Percentiles rank a stretch among this genome's conserved stretches.
phyloP scores from a whole-genome alignment of 2,797 vertebrate genomes.

The Pseudochaenichthys georgianus region DNA sequence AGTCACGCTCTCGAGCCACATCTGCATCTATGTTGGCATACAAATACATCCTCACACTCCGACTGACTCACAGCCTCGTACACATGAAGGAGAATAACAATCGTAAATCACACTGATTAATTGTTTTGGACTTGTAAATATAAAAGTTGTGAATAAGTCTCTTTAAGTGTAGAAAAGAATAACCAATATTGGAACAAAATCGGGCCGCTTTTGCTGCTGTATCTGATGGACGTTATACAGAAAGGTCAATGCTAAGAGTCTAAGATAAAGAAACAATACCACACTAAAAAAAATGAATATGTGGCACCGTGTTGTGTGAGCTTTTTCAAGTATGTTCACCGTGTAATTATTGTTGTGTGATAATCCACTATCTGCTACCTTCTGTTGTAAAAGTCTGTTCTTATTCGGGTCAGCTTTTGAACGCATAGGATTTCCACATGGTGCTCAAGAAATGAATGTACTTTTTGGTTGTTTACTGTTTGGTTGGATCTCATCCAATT shows the following conservation, averaged over 20 bases:
- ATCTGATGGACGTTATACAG: background rate
- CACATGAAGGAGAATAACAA: background rate
- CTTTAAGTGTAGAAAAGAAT: slow-evolving; percentile 9
- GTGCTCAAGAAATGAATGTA: background rate
- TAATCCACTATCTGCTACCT: too few relatives aligned
- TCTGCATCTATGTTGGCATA: slow-evolving; percentile 6
- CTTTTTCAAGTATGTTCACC: background rate
- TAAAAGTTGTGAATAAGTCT: background rate
- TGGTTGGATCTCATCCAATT: background rate
- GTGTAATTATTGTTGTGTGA: too few relatives aligned
- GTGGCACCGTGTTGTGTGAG: background rate
- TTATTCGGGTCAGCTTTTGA: background rate
- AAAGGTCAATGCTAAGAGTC: background rate
- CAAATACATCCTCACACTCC: slow-evolving; percentile 10
- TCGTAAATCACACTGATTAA: background rate
- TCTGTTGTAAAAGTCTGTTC: background rate
- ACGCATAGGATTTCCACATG: background rate
- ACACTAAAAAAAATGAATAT: too few relatives aligned
- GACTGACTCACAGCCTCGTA: background rate
- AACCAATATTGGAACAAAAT: background rate
- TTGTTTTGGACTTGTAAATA: background rate
- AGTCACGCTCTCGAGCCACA: slow-evolving; percentile 23
- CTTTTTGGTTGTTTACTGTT: background rate
- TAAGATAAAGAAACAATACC: too few relatives aligned
- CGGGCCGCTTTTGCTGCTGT: background rate